Percentiles rank a stretch among this genome's conserved stretches.
Conservation (phyloP, 2,888 invertebrate genomes). For the Tiphia femorata region DNA sequence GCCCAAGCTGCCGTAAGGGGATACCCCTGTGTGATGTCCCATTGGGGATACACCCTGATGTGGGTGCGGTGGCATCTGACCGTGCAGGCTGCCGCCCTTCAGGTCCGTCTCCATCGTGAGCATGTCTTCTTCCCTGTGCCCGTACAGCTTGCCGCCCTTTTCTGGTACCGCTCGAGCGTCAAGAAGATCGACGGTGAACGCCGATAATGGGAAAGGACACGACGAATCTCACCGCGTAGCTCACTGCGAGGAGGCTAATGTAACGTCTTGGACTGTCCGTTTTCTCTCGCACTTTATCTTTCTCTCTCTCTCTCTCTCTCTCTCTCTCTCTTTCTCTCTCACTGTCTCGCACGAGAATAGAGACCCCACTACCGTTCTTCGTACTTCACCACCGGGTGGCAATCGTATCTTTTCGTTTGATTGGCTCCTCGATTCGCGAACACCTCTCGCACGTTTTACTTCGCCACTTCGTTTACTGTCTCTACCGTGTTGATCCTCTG, state of each 20-base stretch:
- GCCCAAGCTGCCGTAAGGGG: conserved; percentile 79
- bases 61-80: conserved; percentile 85
- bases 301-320: neutral
- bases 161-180: conserved; percentile 32
- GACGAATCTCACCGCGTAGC: too few species aligned
- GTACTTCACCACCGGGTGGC: too few species aligned
- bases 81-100: conserved; percentile 89
- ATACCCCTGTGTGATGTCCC: conserved; percentile 73
- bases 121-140: conserved; percentile 87
- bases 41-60: conserved; percentile 78
- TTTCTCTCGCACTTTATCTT: neutral
- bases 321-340: neutral
- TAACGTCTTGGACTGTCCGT: neutral
- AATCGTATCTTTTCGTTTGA: too few species aligned
- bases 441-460: too few species aligned
- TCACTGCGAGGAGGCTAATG: too few species aligned
- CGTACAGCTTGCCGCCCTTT: conserved; percentile 82
- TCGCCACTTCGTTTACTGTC: too few species aligned
- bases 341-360: too few species aligned
- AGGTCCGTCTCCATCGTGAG: conserved; percentile 93
- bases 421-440: too few species aligned
- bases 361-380: neutral
- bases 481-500: too few species aligned
- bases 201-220: conserved; percentile 10
- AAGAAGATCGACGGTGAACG: conserved; percentile 37